Percentiles rank a stretch among this genome's conserved stretches.
Conservation (phyloP, 2,113 vertebrate species). For the human region GRCh38 chr1:47354501-47355000, state of each 20-base stretch:
- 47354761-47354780: background rate
- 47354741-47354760: background rate
- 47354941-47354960: background rate
- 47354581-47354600: slow-evolving; percentile 3
- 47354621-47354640: background rate
- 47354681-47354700: background rate
- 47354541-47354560: background rate
- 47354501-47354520: background rate
- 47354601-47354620: background rate
- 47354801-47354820: background rate
- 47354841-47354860: background rate
- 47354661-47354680: background rate
- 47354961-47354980: background rate
- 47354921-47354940: background rate
- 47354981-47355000: background rate
- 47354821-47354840: background rate
- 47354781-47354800: background rate
- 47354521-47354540: background rate
- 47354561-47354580: background rate
- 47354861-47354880: background rate
- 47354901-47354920: background rate
- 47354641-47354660: background rate
- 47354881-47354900: background rate
- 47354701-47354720: background rate
- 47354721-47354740: background rate